These are phyloP conservation scores for Apantesis nais DNA, from an alignment of 2,888 invertebrate species.

Conservation along the genomic window DNA sequence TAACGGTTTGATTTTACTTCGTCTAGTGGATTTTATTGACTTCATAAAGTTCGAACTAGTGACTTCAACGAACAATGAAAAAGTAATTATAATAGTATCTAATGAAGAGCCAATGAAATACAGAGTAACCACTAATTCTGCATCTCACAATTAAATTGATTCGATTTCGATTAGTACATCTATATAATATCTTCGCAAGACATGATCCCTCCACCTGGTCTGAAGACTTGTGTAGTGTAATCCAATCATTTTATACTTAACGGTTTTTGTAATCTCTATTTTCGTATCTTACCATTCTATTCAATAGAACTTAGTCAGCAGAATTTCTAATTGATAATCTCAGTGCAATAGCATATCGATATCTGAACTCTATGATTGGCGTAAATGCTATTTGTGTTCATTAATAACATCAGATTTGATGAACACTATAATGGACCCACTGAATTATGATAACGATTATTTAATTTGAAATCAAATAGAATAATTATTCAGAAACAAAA, in stretches of 20 bases:
- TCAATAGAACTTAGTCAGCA: constrained; percentile 26
- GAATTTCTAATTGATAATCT: constrained; percentile 41
- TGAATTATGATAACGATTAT: constrained; percentile 44
- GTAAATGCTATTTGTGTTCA: constrained; percentile 30
- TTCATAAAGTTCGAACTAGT: neutral
- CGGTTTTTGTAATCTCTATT: constrained; percentile 44
- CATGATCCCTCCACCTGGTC: too few relatives aligned
- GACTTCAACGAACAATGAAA: neutral
- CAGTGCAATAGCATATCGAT: constrained; percentile 37
- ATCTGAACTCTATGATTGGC: constrained; percentile 29
- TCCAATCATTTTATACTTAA: constrained; percentile 48
- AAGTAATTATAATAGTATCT: neutral
- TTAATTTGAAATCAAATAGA: constrained; percentile 38
- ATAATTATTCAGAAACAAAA: constrained; percentile 38
- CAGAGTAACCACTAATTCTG: neutral
- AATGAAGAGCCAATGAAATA: too few relatives aligned
- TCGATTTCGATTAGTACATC: too few relatives aligned
- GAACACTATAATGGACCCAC: constrained; percentile 23
- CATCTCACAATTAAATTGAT: neutral
- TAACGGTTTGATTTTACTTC: constrained; percentile 14
- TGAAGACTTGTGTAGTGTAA: constrained; percentile 22
- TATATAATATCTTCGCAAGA: too few relatives aligned
- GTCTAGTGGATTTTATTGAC: constrained; percentile 2
- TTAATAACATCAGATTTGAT: constrained; percentile 26
- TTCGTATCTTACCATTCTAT: constrained; percentile 30